Evolutionary conservation across 2,888 invertebrate species (phyloP).

Genomic region (Mythimna impura): DNA sequence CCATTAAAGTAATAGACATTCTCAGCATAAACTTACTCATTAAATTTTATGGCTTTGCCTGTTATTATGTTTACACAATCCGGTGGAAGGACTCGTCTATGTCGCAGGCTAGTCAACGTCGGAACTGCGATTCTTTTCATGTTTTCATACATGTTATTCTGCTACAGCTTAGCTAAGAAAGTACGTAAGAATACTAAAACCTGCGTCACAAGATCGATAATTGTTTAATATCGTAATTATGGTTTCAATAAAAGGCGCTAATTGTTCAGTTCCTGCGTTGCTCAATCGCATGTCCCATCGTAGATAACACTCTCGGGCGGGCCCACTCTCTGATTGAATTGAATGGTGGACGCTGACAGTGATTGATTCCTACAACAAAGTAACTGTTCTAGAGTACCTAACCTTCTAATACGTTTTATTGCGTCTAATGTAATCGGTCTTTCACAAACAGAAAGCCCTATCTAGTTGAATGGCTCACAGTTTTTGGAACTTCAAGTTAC

Average conservation of each 20-base stretch:
- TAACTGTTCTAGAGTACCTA: conserved; percentile 8
- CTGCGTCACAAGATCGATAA: conserved; percentile 49
- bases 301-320: conserved; percentile 39
- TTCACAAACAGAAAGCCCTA: conserved; percentile 2
- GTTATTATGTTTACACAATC: conserved; percentile 18
- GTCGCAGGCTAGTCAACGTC: neutral
- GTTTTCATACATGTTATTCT: neutral
- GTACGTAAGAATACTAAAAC: conserved; percentile 23
- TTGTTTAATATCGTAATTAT: conserved; percentile 58
- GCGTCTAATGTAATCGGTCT: conserved; percentile 11
- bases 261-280: conserved; percentile 69
- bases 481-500: conserved; percentile 9
- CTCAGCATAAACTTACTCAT: conserved; percentile 31
- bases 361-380: conserved; percentile 48
- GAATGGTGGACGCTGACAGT: conserved; percentile 49
- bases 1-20: conserved; percentile 31
- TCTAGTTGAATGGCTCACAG: neutral
- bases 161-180: neutral
- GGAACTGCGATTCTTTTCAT: neutral
- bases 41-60: conserved; percentile 35
- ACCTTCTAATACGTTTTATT: conserved; percentile 38
- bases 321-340: conserved; percentile 49
- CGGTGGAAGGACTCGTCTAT: conserved; percentile 7
- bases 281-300: conserved; percentile 68
- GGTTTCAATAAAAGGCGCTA: conserved; percentile 67